Evolutionary conservation across 2,888 invertebrate genomes (phyloP).

Genomic region (Cerceris ruficornis): DNA sequence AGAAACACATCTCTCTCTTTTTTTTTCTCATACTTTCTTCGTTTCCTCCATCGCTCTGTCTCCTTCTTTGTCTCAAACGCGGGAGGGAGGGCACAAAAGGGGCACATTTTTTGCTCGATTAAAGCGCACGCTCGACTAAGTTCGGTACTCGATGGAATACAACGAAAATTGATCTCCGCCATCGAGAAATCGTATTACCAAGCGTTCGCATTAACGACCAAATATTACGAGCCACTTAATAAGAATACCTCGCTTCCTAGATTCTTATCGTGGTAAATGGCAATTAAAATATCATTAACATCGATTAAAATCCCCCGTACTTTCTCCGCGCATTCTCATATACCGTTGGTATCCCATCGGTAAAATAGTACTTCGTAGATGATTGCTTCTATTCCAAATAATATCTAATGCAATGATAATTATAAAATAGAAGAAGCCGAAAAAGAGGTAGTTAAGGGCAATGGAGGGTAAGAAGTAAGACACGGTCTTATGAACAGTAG

Average conservation of each 20-base stretch:
- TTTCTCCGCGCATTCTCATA: slow-evolving; percentile 51
- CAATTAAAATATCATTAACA: slow-evolving; percentile 63
- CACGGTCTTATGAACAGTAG: too few relatives aligned
- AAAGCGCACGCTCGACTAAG: neutral
- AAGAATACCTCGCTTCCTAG: slow-evolving; percentile 8
- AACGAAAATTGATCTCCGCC: neutral
- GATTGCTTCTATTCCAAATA: too few relatives aligned
- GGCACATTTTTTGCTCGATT: neutral
- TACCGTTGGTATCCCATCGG: neutral
- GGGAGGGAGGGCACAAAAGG: neutral
- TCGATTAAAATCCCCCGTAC: slow-evolving; percentile 32
- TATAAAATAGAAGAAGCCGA: too few relatives aligned
- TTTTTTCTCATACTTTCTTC: slow-evolving; percentile 27
- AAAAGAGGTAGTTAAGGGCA: too few relatives aligned
- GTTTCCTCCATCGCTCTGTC: slow-evolving; percentile 8
- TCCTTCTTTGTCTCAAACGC: neutral
- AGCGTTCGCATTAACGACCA: neutral
- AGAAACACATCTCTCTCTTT: slow-evolving; percentile 11
- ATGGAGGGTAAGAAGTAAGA: too few relatives aligned
- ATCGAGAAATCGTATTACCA: neutral
- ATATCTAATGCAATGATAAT: too few relatives aligned
- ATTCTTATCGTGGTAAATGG: slow-evolving; percentile 34
- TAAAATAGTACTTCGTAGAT: neutral
- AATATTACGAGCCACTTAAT: slow-evolving; percentile 2
- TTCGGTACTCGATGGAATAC: neutral